Percentiles rank a stretch among this genome's conserved stretches.
phyloP scores from a whole-genome alignment of 2,113 vertebrate species.

The Crotalus viridis region DNA sequence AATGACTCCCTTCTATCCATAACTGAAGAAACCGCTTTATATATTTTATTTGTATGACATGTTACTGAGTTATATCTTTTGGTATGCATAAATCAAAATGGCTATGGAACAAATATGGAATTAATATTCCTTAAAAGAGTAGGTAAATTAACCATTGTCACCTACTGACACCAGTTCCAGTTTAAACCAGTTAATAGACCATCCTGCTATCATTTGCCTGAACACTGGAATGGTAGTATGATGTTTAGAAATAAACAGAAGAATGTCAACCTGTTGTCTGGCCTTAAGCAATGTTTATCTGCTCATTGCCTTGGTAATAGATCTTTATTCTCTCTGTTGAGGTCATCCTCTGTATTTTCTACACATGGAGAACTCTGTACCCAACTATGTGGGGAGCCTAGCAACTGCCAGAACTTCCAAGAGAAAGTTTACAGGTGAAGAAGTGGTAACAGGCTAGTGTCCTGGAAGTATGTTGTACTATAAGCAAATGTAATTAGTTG shows the following conservation, averaged over 20 bases:
- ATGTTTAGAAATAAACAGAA: background rate
- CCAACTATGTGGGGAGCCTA: background rate
- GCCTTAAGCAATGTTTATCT: background rate
- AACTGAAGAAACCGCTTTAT: background rate
- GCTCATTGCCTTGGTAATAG: background rate
- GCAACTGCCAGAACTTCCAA: conserved; percentile 70
- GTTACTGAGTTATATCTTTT: background rate
- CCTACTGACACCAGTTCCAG: background rate
- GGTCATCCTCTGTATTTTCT: background rate
- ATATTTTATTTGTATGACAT: background rate
- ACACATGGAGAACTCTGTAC: background rate
- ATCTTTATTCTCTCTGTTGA: background rate
- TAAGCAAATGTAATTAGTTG: conserved; percentile 81
- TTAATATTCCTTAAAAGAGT: background rate
- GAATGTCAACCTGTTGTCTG: background rate
- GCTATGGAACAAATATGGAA: background rate
- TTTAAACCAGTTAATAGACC: background rate
- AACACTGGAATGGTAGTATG: background rate
- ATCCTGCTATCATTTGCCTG: background rate
- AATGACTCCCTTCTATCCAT: background rate
- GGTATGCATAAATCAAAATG: background rate
- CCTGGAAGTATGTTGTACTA: conserved; percentile 92
- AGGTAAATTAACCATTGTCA: background rate
- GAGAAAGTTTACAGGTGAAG: conserved; percentile 80
- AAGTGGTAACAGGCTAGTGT: conserved; percentile 92